Base-by-base conservation (phyloP, 2,113 vertebrate species). In the Eurypyga helias region DNA sequence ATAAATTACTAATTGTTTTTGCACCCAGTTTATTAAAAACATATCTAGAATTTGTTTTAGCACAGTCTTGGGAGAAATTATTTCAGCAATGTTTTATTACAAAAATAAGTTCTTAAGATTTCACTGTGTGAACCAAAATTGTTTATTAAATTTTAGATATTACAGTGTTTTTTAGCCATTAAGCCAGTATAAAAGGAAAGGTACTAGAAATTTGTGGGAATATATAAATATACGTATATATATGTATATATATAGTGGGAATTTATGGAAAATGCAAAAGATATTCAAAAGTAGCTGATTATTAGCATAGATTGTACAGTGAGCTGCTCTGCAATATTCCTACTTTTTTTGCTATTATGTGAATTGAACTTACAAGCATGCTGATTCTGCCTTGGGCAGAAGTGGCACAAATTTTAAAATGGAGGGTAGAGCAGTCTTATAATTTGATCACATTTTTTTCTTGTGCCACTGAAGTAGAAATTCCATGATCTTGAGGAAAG, bases 31-130 rank as follows among this genome's bases (percentile, higher is more conserved):
- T 93, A 70, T 94, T 97, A 89, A 96, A 97, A 96, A 80, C 13
- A 66, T 82, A 97, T 75, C 65, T 92, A 85, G 64, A 97, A 94
- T 83, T 55, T 46, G 73, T 75, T 97, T 96, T 96, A 97, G 77
- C 88, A 77, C 62, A 83, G 29, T 93, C 86, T 91, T 94, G 48
- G 88, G 54, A 60, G 57, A 80, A 87, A 85, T 28, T 24, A 75
- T 71, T 97, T 97, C 67, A 81, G 89, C 80, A 96, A 94, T 58
- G 45, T 70, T 96, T 91, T 96, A 73, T 80, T 76, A 67, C 82
- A 92, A 96, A 92, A 96, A 72, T 80, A 93, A 95, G 90, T 95
- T 95, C 86, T 92, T 93, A 95, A 62, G 26, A 83, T 90, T 94
- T 82, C 65, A 79, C 19, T 45, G 26, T 67, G 20, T 76, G 38